A percentile compares a stretch with the other conserved stretches of the same genome.
phyloP scores from a whole-genome alignment of 2,888 invertebrate species.

The Ochropacha duplaris region DNA sequence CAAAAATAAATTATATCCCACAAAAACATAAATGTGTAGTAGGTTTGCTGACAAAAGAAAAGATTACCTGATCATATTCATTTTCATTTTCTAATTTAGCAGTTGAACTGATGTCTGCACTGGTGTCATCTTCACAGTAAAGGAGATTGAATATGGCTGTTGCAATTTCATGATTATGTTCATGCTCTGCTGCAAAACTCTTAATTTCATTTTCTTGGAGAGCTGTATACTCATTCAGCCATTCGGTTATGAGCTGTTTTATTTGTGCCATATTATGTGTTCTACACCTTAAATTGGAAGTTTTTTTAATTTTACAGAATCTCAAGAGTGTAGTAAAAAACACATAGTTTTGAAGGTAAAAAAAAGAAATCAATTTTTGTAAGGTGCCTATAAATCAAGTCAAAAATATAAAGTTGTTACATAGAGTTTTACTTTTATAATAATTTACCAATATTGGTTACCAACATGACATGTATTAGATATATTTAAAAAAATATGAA shows the following conservation, averaged over 20 bases:
- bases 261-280: conserved; percentile 64
- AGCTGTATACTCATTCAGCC: conserved; percentile 90
- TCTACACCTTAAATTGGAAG: conserved; percentile 4
- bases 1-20: too few relatives aligned
- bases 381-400: too few relatives aligned
- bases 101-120: conserved; percentile 24
- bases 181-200: conserved; percentile 90
- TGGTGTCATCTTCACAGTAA: conserved; percentile 87
- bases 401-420: too few relatives aligned
- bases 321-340: too few relatives aligned
- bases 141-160: conserved; percentile 90
- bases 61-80: conserved; percentile 57
- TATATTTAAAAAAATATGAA: too few relatives aligned
- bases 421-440: too few relatives aligned
- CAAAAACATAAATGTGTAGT: too few relatives aligned
- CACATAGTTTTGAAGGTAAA: too few relatives aligned
- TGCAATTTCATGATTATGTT: conserved; percentile 92
- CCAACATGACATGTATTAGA: too few relatives aligned
- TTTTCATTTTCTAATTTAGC: conserved; percentile 37
- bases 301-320: not conserved
- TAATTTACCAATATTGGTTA: too few relatives aligned
- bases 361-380: too few relatives aligned
- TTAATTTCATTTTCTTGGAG: conserved; percentile 89
- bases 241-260: conserved; percentile 88
- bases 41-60: too few relatives aligned